These are phyloP conservation scores for honey bee (Apis mellifera) DNA, from an alignment of 1,140 invertebrate genomes.

Conservation along the genomic window DNA sequence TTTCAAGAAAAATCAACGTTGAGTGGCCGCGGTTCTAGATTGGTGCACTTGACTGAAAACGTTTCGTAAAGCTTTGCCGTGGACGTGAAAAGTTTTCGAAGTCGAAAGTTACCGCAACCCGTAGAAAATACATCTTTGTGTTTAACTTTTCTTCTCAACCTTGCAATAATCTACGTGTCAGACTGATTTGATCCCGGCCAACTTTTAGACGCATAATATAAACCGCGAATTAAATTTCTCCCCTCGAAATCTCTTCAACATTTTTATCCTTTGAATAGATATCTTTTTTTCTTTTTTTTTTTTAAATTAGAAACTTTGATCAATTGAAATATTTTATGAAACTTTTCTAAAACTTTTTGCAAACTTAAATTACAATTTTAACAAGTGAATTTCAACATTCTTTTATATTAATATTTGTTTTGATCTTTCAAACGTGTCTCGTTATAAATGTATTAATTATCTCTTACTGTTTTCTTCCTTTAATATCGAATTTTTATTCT, in stretches of 20 bases:
- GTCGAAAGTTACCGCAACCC: neutral
- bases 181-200: neutral
- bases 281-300: no score
- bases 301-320: neutral
- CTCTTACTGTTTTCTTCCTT: no score
- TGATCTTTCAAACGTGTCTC: no score
- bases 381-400: no score
- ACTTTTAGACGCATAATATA: neutral
- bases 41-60: constrained; percentile 1
- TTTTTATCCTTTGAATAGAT: neutral
- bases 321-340: no score
- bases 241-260: neutral
- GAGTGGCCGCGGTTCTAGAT: neutral
- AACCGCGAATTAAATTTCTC: neutral
- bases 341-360: no score
- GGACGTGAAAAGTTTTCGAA: constrained; percentile 11
- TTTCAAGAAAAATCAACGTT: neutral
- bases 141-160: constrained; percentile 1
- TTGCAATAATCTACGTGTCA: neutral
- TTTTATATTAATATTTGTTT: no score
- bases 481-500: no score
- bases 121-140: neutral
- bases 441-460: no score
- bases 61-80: neutral
- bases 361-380: no score